phyloP scores from a whole-genome alignment of 2,888 invertebrate species.

The Ectropis crepuscularia region DNA sequence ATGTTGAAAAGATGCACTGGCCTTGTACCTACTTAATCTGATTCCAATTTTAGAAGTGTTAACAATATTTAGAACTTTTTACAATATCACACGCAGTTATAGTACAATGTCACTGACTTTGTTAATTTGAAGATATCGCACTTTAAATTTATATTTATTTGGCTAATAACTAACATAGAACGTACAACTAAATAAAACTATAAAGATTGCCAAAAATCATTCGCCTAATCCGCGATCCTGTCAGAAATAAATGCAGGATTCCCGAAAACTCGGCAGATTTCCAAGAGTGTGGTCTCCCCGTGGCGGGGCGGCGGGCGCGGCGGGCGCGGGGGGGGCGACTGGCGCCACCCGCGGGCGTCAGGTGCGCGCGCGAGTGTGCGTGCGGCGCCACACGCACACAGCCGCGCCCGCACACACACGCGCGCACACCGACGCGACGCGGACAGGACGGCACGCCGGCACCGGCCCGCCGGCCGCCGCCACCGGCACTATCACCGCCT shows the following conservation, averaged over 20 bases:
- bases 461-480: too few species aligned
- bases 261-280: conserved; percentile 42
- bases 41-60: too few species aligned
- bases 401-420: conserved; percentile 40
- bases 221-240: neutral
- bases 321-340: conserved; percentile 51
- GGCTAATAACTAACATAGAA: too few species aligned
- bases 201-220: neutral
- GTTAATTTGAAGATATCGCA: too few species aligned
- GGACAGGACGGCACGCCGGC: too few species aligned
- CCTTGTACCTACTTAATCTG: too few species aligned
- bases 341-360: conserved; percentile 82
- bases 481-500: conserved; percentile 23
- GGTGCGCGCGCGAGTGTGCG: conserved; percentile 80
- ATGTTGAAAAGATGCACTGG: too few species aligned
- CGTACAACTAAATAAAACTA: too few species aligned
- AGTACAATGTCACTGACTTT: too few species aligned
- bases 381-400: conserved; percentile 67
- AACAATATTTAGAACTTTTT: too few species aligned
- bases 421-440: conserved; percentile 41
- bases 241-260: conserved; percentile 20
- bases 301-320: conserved; percentile 42
- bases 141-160: too few species aligned
- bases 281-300: conserved; percentile 51
- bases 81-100: too few species aligned